Percentiles rank a stretch among this genome's conserved stretches.
Evolutionary conservation across 2,797 vertebrate species (phyloP).

Genomic region (Chiroxiphia lanceolata): DNA sequence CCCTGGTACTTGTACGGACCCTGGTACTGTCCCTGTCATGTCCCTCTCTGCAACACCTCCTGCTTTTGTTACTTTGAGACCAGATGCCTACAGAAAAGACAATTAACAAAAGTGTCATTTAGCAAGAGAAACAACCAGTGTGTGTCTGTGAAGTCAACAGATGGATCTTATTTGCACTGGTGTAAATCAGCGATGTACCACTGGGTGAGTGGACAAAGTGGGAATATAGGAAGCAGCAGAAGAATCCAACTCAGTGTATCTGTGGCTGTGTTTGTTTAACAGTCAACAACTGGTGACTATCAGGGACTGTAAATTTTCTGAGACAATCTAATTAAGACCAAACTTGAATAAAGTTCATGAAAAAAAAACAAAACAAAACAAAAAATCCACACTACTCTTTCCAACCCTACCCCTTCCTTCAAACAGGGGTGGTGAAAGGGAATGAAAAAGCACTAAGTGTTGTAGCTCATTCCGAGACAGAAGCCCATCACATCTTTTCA

Average conservation of each 20-base stretch:
- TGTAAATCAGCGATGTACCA: background rate
- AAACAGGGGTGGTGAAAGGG: background rate
- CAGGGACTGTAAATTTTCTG: background rate
- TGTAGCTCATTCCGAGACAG: background rate
- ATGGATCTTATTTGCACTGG: background rate
- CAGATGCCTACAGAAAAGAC: background rate
- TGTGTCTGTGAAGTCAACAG: background rate
- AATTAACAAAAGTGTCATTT: background rate
- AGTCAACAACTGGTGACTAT: rapidly evolving
- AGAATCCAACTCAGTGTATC: background rate
- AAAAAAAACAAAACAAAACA: background rate
- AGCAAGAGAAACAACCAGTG: background rate
- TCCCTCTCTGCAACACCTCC: background rate
- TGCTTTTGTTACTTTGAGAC: background rate
- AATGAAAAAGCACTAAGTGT: background rate
- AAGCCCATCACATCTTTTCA: background rate
- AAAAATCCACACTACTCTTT: background rate
- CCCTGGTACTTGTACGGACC: background rate
- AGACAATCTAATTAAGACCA: background rate
- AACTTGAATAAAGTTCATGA: background rate
- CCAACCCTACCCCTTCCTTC: rapidly evolving
- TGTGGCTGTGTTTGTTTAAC: background rate
- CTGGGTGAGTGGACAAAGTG: background rate
- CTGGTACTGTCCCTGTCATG: background rate
- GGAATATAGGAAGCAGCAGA: background rate